Evolutionary conservation across 1,140 invertebrate genomes (phyloP).

Genomic region (Microplitis demolitor): DNA sequence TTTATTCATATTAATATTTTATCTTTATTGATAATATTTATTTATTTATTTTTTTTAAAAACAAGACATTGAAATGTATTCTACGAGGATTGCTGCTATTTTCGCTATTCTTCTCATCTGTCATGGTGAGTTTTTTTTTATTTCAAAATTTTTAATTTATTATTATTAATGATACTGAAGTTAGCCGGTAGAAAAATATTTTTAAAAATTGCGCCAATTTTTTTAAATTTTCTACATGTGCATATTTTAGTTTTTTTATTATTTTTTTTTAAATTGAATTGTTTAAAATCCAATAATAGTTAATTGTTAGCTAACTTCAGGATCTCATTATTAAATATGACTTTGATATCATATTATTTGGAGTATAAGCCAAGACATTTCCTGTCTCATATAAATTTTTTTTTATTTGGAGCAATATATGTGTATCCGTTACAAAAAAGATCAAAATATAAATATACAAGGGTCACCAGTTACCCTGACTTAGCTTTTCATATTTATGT

Average conservation of each 20-base stretch:
- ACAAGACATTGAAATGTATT: constrained; percentile 2
- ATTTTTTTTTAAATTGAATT: too few relatives aligned
- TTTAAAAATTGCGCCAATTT: too few relatives aligned
- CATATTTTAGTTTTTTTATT: too few relatives aligned
- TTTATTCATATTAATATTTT: background rate
- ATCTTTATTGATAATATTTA: background rate
- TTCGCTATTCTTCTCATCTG: background rate
- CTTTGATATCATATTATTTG: background rate
- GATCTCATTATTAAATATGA: background rate
- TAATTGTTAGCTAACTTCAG: too few relatives aligned
- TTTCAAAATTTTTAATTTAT: background rate
- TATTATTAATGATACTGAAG: too few relatives aligned
- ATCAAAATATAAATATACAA: background rate
- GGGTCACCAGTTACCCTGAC: constrained; percentile 13
- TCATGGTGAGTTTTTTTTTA: background rate
- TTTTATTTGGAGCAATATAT: background rate
- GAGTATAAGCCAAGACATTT: background rate
- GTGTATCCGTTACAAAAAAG: background rate
- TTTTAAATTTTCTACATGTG: too few relatives aligned
- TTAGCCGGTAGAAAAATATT: too few relatives aligned
- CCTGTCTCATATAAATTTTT: background rate
- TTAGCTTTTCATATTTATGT: background rate
- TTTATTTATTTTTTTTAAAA: background rate
- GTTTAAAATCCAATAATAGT: too few relatives aligned
- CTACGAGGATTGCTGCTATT: constrained; percentile 4